These are phyloP conservation scores for Ichneumoninae sp. DNA, from an alignment of 2,888 invertebrate genomes.

Conservation along the genomic window DNA sequence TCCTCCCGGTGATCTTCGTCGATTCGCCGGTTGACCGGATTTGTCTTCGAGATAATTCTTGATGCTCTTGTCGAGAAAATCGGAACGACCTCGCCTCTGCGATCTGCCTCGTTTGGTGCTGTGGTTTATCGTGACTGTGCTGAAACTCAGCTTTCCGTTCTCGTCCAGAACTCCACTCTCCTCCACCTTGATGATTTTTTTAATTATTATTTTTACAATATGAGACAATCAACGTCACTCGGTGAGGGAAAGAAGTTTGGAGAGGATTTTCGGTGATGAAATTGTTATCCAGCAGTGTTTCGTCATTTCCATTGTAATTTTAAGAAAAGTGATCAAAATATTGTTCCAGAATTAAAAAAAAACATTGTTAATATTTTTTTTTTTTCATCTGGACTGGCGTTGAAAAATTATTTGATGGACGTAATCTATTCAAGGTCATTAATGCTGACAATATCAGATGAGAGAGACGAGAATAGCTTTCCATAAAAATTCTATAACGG, in stretches of 20 bases:
- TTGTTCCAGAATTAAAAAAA: neutral
- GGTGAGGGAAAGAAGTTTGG: neutral
- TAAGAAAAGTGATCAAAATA: neutral
- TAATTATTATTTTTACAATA: neutral
- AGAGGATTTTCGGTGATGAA: neutral
- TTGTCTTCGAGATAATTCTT: conserved; percentile 62
- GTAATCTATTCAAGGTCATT: neutral
- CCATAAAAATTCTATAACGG: neutral
- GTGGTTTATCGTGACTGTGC: conserved; percentile 2
- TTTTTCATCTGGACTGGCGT: neutral
- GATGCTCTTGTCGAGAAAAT: conserved; percentile 66
- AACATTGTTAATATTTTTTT: neutral
- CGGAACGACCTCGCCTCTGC: conserved; percentile 49
- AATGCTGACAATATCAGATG: neutral
- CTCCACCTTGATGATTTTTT: conserved; percentile 62
- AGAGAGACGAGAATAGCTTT: neutral
- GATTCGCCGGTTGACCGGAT: conserved; percentile 6
- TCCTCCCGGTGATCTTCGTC: conserved; percentile 3
- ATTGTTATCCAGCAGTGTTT: neutral
- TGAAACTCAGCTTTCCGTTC: conserved; percentile 60
- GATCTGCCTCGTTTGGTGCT: conserved; percentile 37
- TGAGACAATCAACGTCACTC: neutral
- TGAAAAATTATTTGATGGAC: neutral
- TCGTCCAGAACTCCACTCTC: conserved; percentile 63
- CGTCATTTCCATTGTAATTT: neutral